Percentiles rank a stretch among this genome's conserved stretches.
phyloP scores from a whole-genome alignment of 2,113 vertebrate genomes.

The Crocuta crocuta region DNA sequence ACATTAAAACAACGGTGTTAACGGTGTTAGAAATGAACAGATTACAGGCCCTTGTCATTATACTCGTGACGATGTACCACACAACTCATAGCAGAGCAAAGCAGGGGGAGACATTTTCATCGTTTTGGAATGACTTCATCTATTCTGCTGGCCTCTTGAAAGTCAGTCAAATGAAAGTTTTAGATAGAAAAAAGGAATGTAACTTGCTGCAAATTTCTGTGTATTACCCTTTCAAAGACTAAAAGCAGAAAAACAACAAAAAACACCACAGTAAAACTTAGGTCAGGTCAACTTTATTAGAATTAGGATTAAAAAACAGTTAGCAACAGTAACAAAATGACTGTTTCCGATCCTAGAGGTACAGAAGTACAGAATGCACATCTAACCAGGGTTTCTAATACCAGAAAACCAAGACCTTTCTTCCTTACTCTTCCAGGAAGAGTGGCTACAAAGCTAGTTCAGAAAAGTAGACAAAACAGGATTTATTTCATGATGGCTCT shows the following conservation, averaged over 20 bases:
- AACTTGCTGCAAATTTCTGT: not conserved
- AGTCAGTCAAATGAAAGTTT: conserved; percentile 28
- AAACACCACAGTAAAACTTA: conserved; percentile 29
- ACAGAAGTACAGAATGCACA: not conserved
- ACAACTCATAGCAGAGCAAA: not conserved
- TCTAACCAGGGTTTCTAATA: not conserved
- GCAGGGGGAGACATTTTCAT: not conserved
- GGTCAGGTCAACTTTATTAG: conserved; percentile 5
- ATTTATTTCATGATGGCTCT: conserved; percentile 40
- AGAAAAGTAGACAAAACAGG: not conserved
- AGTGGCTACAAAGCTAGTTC: not conserved
- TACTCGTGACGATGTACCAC: not conserved
- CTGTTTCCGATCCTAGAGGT: conserved; percentile 9
- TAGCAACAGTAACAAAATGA: conserved; percentile 28
- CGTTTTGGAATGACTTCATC: not conserved
- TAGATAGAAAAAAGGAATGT: not conserved
- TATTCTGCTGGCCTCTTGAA: not conserved
- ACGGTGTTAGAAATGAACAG: conserved; percentile 13
- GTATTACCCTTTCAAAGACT: not conserved
- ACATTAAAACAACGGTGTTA: not conserved
- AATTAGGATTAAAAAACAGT: conserved; percentile 42
- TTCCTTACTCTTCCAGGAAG: not conserved
- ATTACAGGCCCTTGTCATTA: not conserved
- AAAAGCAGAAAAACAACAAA: not conserved
- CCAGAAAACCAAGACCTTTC: conserved; percentile 24